Conservation (phyloP, 1,140 invertebrate species). For the Gonioctena quinquepunctata region DNA sequence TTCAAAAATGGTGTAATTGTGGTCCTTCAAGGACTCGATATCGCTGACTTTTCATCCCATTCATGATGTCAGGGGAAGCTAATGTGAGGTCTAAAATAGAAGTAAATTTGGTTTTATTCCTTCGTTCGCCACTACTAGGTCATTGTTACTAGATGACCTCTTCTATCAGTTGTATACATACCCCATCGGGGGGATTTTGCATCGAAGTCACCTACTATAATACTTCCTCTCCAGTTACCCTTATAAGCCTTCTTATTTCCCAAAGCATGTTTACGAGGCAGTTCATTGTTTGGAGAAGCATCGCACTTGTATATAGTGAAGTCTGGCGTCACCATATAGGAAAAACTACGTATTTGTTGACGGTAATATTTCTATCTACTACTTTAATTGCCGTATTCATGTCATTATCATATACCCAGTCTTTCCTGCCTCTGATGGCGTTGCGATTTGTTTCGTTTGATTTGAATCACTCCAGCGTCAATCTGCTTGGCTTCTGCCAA, state of each 20-base stretch:
- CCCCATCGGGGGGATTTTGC: slow-evolving; percentile 21
- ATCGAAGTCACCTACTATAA: slow-evolving; percentile 10
- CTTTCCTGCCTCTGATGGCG: no score
- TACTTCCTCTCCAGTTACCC: background rate
- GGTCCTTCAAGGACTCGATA: slow-evolving; percentile 1
- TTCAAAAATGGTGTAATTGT: background rate
- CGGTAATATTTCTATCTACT: no score
- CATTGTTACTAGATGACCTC: slow-evolving; percentile 4
- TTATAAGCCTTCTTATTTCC: background rate
- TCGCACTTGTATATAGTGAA: background rate
- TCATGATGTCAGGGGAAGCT: background rate
- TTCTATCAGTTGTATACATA: background rate
- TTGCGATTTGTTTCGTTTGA: slow-evolving; percentile 5
- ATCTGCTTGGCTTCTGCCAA: background rate
- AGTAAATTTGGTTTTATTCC: slow-evolving; percentile 10
- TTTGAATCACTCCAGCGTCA: background rate
- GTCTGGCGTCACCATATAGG: no score
- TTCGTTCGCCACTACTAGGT: slow-evolving; percentile 7
- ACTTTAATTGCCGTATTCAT: background rate
- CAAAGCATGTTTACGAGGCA: background rate
- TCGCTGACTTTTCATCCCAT: background rate
- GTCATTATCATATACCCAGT: background rate
- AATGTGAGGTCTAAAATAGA: slow-evolving; percentile 4
- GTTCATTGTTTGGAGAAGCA: background rate
- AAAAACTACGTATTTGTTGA: background rate